Conservation (phyloP, 2,888 invertebrate genomes). For the Tachystola acroxantha region DNA sequence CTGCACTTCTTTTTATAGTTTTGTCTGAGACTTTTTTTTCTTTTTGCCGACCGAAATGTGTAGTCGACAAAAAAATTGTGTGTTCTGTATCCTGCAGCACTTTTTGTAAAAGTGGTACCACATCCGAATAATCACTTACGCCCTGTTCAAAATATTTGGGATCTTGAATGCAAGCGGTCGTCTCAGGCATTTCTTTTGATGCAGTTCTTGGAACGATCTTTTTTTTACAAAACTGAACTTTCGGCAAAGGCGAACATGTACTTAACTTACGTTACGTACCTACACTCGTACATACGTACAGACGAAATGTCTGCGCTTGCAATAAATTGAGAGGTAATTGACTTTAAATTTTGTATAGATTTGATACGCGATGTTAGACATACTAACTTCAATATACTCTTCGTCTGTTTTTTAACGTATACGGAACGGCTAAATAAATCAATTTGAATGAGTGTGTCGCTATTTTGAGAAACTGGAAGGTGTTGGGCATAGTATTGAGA, state of each 20-base stretch:
- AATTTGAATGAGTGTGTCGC: conserved; percentile 63
- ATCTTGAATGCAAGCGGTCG: conserved; percentile 58
- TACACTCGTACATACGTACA: conserved; percentile 11
- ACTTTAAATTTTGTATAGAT: conserved; percentile 9
- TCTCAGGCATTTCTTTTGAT: conserved; percentile 57
- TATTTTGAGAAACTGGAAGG: conserved; percentile 75
- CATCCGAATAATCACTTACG: conserved; percentile 76
- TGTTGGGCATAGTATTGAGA: conserved; percentile 78
- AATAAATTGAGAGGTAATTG: conserved; percentile 13
- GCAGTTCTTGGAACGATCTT: conserved; percentile 55
- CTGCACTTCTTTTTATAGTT: conserved; percentile 74
- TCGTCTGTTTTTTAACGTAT: conserved; percentile 32
- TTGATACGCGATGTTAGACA: conserved; percentile 7
- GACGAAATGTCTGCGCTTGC: conserved; percentile 31
- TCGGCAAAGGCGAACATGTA: conserved; percentile 26
- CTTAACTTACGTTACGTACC: too few species aligned
- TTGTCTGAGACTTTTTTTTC: conserved; percentile 70
- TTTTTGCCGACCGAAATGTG: conserved; percentile 68
- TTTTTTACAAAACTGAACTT: conserved; percentile 32
- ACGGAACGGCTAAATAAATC: conserved; percentile 53
- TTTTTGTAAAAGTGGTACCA: conserved; percentile 73
- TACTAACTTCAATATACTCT: conserved; percentile 14
- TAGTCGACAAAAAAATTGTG: conserved; percentile 64
- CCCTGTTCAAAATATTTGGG: conserved; percentile 75
- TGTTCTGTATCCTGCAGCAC: conserved; percentile 72